phyloP scores from a whole-genome alignment of 2,797 vertebrate genomes.

The Tokudaia tokunoshimensis region DNA sequence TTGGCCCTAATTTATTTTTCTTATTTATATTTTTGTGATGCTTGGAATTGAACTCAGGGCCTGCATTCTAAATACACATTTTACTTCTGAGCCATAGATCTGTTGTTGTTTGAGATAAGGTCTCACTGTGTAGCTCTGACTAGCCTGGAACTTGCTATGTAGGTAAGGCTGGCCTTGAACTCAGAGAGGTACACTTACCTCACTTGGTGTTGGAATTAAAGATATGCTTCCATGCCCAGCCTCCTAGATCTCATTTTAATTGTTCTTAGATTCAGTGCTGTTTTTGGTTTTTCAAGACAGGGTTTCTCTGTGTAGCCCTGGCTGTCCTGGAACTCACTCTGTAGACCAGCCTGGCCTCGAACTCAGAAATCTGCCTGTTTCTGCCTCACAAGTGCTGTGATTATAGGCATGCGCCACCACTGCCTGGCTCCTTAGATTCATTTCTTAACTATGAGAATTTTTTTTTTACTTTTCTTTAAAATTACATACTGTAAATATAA shows the following conservation, averaged over 20 bases:
- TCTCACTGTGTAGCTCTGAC: not conserved
- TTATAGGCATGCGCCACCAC: too few relatives aligned
- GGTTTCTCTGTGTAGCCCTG: too few relatives aligned
- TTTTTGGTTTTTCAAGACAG: not conserved
- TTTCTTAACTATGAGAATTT: too few relatives aligned
- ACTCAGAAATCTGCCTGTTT: too few relatives aligned
- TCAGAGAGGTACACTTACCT: not conserved
- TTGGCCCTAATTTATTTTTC: conserved; percentile 25
- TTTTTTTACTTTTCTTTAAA: conserved; percentile 61
- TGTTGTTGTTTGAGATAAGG: not conserved
- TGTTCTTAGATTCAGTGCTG: conserved; percentile 57
- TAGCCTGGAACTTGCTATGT: not conserved
- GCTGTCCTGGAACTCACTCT: too few relatives aligned
- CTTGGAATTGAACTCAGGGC: not conserved
- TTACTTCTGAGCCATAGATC: not conserved
- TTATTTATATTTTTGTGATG: not conserved
- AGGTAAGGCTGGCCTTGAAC: not conserved
- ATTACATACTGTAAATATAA: conserved; percentile 37
- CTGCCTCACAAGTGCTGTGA: too few relatives aligned
- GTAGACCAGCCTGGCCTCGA: too few relatives aligned
- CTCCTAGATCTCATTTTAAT: conserved; percentile 58
- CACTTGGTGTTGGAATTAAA: not conserved
- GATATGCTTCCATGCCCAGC: not conserved
- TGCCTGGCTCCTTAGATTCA: too few relatives aligned
- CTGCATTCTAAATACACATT: not conserved